Evolutionary conservation across 2,888 invertebrate species (phyloP).

Genomic region (Meandrusa payeni): DNA sequence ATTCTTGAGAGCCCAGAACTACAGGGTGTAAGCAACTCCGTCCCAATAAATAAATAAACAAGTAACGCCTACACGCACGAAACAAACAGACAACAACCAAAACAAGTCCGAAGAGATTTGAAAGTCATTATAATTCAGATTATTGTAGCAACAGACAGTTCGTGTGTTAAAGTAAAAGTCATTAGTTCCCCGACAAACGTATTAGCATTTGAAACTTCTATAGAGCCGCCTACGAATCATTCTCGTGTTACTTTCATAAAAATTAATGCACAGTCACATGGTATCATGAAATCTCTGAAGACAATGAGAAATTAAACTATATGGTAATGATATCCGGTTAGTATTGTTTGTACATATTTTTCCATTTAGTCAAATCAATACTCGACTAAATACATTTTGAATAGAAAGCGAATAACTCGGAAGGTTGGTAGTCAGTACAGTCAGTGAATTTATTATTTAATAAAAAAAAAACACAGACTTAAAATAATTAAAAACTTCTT

Average conservation of each 20-base stretch:
- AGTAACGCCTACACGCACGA: background rate
- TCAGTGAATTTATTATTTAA: too few species aligned
- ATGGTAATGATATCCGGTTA: slow-evolving; percentile 4
- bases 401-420: too few species aligned
- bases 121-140: slow-evolving; percentile 2
- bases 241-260: slow-evolving; percentile 9
- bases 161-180: slow-evolving; percentile 16
- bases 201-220: slow-evolving; percentile 19
- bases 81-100: background rate
- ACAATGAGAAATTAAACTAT: slow-evolving; percentile 19
- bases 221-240: slow-evolving; percentile 14
- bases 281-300: slow-evolving; percentile 15
- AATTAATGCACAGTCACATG: slow-evolving; percentile 23
- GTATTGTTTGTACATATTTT: slow-evolving; percentile 3
- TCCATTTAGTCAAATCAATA: too few species aligned
- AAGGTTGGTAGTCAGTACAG: too few species aligned
- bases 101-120: background rate
- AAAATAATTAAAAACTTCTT: too few species aligned
- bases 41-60: too few species aligned
- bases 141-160: slow-evolving; percentile 11
- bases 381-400: too few species aligned
- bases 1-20: too few species aligned
- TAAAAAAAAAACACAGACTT: too few species aligned
- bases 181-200: slow-evolving; percentile 14
- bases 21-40: too few species aligned